These are phyloP conservation scores for Eupithecia vulgata DNA, from an alignment of 2,888 invertebrate genomes.

Conservation along the genomic window DNA sequence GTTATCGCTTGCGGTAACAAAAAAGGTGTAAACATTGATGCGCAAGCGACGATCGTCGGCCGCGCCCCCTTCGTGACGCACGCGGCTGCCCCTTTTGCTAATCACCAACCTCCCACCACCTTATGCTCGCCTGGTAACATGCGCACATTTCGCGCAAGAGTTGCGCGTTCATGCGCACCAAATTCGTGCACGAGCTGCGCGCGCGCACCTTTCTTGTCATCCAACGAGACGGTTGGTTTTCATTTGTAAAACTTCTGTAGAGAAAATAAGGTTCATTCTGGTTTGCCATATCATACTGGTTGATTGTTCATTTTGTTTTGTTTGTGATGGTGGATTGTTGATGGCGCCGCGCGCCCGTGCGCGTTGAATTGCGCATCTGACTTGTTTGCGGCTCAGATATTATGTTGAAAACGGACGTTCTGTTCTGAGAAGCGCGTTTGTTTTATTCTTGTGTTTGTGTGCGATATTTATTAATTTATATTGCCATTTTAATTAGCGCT, in stretches of 20 bases:
- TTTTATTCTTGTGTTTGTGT: not conserved
- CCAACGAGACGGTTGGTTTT: not conserved
- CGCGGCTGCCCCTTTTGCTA: constrained; percentile 8
- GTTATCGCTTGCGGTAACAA: constrained; percentile 32
- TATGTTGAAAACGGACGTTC: not conserved
- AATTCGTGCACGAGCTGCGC: constrained; percentile 67
- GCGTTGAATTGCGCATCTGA: constrained; percentile 8
- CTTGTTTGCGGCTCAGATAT: not conserved
- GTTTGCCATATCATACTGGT: not conserved
- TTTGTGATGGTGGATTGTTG: not conserved
- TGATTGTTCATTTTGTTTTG: not conserved
- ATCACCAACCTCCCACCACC: constrained; percentile 38
- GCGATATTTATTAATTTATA: not conserved
- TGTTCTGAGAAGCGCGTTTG: not conserved
- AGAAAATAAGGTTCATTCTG: not conserved
- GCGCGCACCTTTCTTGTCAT: constrained; percentile 52
- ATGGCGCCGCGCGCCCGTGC: not conserved
- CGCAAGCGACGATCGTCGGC: constrained; percentile 41
- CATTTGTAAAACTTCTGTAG: not conserved
- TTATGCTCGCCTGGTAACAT: constrained; percentile 71
- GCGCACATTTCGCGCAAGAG: constrained; percentile 83
- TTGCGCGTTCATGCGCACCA: constrained; percentile 73
- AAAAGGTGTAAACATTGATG: constrained; percentile 36
- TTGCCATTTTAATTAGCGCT: not conserved
- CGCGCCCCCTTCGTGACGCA: constrained; percentile 34